Base-by-base conservation (phyloP, 2,888 invertebrate species). In the Amorpha juglandis region DNA sequence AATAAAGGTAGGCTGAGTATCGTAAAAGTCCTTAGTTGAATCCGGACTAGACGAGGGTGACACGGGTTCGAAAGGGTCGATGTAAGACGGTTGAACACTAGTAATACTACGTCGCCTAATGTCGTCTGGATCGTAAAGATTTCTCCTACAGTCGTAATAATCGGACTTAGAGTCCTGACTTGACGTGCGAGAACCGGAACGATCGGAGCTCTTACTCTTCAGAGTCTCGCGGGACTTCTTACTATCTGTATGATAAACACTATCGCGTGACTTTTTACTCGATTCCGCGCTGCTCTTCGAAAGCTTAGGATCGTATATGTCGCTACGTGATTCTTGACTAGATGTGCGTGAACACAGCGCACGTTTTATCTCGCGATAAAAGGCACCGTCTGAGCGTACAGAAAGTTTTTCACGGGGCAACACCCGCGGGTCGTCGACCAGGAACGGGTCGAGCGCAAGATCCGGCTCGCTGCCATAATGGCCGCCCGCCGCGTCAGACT, bases 371-470 rank as follows among this genome's bases (percentile, higher is more conserved):
- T 95, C 95, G 77, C 96, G 96, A 76, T 96, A 96, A 81, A 96
- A 96, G 75, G 94, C 95, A 3, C 96, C 96, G 79, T 96, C 96
- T 0, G 96, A 96, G 80, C 96, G 95, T 11, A 96, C 95, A 12
- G 95, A 95, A 12, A 96, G 90, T 70, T 96, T 96, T 81, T 96
- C 96, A 27, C 96, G 94, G 0, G 96, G 96, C 63, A 96, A 90
- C 80, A 96, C 95, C 21, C 96, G 89, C n/a, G 96, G 96, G 87
- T 96, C 96, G 79, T 97, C 97, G 80, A 96, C 94, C 64, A 96
- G 94, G 89, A 97, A 97, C 75, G 97, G 96, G 82, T 97, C 96
- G 66, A 96, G 95, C 79, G 96, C 96, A 70, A 96, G 94, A 76
- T 96, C 95, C 51, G 94, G 95, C 65, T 95, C 95, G 71, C 96